Conservation (phyloP, 2,888 invertebrate genomes). For the Teinopalpus imperialis region DNA sequence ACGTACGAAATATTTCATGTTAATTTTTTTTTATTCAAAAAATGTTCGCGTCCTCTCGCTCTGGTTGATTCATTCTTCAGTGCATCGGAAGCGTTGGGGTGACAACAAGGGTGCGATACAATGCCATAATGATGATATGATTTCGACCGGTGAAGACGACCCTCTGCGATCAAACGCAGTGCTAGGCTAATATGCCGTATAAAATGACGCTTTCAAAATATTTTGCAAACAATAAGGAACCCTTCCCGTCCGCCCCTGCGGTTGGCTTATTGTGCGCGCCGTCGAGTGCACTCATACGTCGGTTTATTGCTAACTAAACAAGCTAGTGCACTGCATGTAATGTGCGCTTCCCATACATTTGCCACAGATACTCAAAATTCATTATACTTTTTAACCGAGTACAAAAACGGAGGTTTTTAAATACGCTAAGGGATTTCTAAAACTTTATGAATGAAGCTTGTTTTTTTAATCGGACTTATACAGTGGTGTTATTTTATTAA, state of each 20-base stretch:
- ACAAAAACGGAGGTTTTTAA: too few species aligned
- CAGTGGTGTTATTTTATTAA: too few species aligned
- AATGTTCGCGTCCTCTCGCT: slow-evolving; percentile 2
- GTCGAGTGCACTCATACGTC: slow-evolving; percentile 58
- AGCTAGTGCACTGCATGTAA: slow-evolving; percentile 29
- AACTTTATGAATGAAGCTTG: too few species aligned
- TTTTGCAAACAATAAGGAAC: slow-evolving; percentile 78
- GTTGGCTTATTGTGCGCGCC: slow-evolving; percentile 48
- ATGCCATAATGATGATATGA: slow-evolving; percentile 73
- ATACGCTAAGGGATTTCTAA: too few species aligned
- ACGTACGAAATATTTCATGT: too few species aligned
- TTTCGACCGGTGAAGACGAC: slow-evolving; percentile 64
- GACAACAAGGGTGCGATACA: slow-evolving; percentile 47
- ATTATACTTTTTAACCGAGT: slow-evolving; percentile 11
- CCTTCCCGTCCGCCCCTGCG: slow-evolving; percentile 56
- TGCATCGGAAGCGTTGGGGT: slow-evolving; percentile 39
- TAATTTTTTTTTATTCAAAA: too few species aligned
- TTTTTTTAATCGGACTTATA: too few species aligned
- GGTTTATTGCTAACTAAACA: slow-evolving; percentile 42
- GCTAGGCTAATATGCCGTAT: slow-evolving; percentile 74
- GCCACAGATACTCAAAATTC: neutral
- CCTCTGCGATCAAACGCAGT: slow-evolving; percentile 74
- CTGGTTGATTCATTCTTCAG: slow-evolving; percentile 41
- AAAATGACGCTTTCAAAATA: slow-evolving; percentile 80
- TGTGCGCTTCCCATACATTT: slow-evolving; percentile 15